Evolutionary conservation across 2,113 vertebrate species (phyloP).

Genomic region (Cettia cetti): DNA sequence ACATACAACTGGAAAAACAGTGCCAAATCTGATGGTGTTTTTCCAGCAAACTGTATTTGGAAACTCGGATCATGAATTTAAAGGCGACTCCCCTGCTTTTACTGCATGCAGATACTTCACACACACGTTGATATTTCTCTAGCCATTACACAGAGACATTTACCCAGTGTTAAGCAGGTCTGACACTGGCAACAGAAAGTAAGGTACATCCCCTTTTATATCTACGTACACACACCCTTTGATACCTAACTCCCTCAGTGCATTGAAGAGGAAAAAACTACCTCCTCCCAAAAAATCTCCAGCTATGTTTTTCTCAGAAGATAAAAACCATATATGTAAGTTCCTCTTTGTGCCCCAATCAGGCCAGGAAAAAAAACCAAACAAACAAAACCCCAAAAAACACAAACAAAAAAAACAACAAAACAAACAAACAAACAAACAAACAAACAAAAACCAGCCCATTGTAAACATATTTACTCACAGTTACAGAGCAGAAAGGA

Average conservation of each 20-base stretch:
- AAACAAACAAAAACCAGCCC: neutral
- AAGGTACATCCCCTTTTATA: neutral
- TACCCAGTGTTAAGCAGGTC: neutral
- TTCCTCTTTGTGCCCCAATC: neutral
- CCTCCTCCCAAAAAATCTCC: neutral
- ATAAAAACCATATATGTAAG: neutral
- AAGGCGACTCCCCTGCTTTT: neutral
- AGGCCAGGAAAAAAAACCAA: neutral
- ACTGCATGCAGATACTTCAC: neutral
- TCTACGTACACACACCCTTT: neutral
- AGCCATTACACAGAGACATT: neutral
- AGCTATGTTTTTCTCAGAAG: neutral
- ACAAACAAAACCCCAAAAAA: too few species aligned
- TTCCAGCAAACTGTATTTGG: neutral
- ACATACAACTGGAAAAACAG: neutral
- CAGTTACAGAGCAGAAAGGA: neutral
- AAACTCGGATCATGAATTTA: neutral
- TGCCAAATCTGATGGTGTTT: neutral
- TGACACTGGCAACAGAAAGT: neutral
- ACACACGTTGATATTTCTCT: accelerated
- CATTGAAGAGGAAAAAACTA: neutral
- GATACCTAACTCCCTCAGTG: accelerated
- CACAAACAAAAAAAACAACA: too few species aligned
- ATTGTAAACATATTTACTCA: neutral
- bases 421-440: too few species aligned